Percentiles rank a stretch among this genome's conserved stretches.
phyloP scores from a whole-genome alignment of 2,113 vertebrate genomes.

The mouse (Mus musculus) region DNA sequence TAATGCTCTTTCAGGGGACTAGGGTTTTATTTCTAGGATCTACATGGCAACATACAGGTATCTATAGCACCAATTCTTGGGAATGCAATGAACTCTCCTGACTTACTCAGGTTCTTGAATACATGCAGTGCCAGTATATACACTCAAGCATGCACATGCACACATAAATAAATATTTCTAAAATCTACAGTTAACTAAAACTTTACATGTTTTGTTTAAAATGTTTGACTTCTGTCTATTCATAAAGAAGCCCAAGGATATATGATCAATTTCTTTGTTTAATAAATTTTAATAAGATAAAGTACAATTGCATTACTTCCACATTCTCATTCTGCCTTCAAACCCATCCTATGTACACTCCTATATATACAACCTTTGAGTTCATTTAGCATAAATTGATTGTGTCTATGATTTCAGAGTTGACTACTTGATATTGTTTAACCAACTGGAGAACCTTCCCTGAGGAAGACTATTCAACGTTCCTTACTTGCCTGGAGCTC shows the following conservation, averaged over 20 bases:
- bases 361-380: neutral
- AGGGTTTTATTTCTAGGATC: neutral
- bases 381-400: neutral
- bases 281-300: neutral
- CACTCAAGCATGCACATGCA: neutral
- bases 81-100: neutral
- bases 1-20: neutral
- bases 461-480: neutral
- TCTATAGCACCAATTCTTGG: no score
- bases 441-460: neutral
- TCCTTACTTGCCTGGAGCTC: neutral
- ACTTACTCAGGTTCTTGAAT: neutral
- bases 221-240: neutral
- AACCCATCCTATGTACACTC: no score
- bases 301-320: neutral
- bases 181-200: neutral
- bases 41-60: neutral
- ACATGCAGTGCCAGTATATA: neutral
- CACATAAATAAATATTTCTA: neutral
- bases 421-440: neutral
- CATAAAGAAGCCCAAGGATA: neutral
- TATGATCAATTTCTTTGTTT: neutral
- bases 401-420: neutral
- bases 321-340: neutral
- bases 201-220: neutral